A percentile compares a stretch with the other conserved stretches of the same genome.
These are phyloP conservation scores for Drosophila anomelani DNA, from an alignment of 2,888 invertebrate species.

Conservation along the genomic window DNA sequence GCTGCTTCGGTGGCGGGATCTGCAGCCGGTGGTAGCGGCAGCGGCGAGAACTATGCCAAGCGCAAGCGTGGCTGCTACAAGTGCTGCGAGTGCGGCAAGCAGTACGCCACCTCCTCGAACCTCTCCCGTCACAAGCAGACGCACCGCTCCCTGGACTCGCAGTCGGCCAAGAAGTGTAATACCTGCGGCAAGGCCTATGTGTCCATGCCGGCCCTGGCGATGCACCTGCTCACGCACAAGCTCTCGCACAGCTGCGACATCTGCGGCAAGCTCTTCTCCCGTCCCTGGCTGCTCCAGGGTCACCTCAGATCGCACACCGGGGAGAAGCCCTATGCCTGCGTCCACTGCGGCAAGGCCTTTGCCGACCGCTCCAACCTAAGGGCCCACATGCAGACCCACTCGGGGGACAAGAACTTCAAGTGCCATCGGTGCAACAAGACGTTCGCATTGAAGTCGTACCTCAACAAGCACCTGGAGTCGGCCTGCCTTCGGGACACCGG, in stretches of 20 bases:
- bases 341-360: constrained; percentile 96
- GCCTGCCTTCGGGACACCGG: constrained; percentile 89
- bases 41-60: constrained; percentile 76
- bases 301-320: constrained; percentile 96
- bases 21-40: constrained; percentile 23
- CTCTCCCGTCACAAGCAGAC: constrained; percentile 96
- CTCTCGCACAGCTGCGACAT: constrained; percentile 95
- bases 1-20: constrained; percentile 8
- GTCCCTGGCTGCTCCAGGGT: constrained; percentile 96
- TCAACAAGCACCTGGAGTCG: constrained; percentile 97
- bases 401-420: constrained; percentile 94
- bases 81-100: constrained; percentile 95
- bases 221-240: constrained; percentile 96
- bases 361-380: constrained; percentile 96
- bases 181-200: constrained; percentile 98
- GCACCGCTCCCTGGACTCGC: constrained; percentile 96
- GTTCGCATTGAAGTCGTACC: constrained; percentile 97
- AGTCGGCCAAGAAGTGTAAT: constrained; percentile 96
- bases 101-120: constrained; percentile 96
- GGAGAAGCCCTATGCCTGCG: constrained; percentile 97
- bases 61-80: constrained; percentile 86
- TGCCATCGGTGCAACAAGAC: constrained; percentile 94
- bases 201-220: constrained; percentile 98
- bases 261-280: constrained; percentile 97
- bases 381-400: constrained; percentile 98